A percentile compares a stretch with the other conserved stretches of the same genome.
Evolutionary conservation across 2,888 invertebrate species (phyloP).

Genomic region (Drosophila gaucha): DNA sequence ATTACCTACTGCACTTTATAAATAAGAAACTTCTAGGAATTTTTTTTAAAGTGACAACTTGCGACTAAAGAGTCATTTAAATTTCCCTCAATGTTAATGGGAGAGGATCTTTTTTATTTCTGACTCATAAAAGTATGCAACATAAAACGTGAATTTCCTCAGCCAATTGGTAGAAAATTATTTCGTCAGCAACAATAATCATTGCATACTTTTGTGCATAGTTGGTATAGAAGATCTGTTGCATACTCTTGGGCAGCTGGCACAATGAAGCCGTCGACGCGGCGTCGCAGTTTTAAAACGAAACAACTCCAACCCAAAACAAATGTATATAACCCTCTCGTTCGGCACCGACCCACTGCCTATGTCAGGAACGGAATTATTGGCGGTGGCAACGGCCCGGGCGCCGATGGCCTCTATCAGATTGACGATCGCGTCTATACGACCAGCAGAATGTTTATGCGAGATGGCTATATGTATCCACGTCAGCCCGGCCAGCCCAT

Average conservation of each 20-base stretch:
- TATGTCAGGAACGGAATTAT: slow-evolving; percentile 82
- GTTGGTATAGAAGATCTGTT: slow-evolving; percentile 3
- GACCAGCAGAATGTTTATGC: slow-evolving; percentile 82
- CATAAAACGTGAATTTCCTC: neutral
- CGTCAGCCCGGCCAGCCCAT: slow-evolving; percentile 82
- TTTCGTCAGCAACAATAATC: neutral
- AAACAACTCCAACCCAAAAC: slow-evolving; percentile 74
- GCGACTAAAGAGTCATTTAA: neutral
- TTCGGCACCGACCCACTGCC: slow-evolving; percentile 77
- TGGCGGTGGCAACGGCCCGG: slow-evolving; percentile 79
- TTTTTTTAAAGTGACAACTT: neutral
- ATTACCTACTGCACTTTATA: neutral
- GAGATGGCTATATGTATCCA: slow-evolving; percentile 83
- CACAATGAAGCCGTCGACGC: slow-evolving; percentile 80
- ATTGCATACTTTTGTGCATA: slow-evolving; percentile 39
- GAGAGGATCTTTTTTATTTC: neutral
- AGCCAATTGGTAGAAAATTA: too few relatives aligned
- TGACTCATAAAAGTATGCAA: slow-evolving; percentile 39
- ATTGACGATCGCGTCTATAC: slow-evolving; percentile 83
- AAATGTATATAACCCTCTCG: slow-evolving; percentile 68
- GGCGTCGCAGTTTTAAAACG: slow-evolving; percentile 83
- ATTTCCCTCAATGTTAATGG: neutral
- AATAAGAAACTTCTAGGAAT: neutral
- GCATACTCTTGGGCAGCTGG: slow-evolving; percentile 46
- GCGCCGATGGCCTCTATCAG: slow-evolving; percentile 80